These are phyloP conservation scores for Ophion costatus DNA, from an alignment of 2,888 invertebrate genomes.

Conservation along the genomic window DNA sequence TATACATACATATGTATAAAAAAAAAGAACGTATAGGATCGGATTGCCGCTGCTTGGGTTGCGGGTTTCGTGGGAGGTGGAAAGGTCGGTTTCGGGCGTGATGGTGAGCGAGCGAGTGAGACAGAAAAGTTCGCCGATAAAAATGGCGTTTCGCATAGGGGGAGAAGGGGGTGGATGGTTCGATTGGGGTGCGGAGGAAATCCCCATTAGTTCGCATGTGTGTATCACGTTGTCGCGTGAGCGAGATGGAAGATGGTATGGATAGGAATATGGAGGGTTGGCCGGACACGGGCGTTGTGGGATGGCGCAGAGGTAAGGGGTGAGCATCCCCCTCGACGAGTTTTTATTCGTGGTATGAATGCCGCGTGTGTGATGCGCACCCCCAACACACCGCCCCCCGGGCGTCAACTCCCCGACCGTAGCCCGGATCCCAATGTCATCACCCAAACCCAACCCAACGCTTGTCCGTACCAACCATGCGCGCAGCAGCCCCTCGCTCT, in stretches of 20 bases:
- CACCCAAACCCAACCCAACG: constrained; percentile 27
- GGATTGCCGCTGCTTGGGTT: constrained; percentile 55
- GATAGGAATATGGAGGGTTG: constrained; percentile 43
- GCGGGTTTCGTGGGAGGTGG: constrained; percentile 57
- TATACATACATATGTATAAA: not conserved
- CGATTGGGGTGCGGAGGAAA: constrained; percentile 4
- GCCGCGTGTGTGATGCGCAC: constrained; percentile 74
- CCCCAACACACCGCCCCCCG: constrained; percentile 78
- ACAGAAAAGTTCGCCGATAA: constrained; percentile 72
- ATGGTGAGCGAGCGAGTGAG: constrained; percentile 65
- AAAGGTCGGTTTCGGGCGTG: constrained; percentile 79
- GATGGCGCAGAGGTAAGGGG: constrained; percentile 23
- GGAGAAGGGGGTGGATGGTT: constrained; percentile 7
- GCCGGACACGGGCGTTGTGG: constrained; percentile 44
- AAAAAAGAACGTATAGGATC: constrained; percentile 49
- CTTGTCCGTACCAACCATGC: constrained; percentile 46
- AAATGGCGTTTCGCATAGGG: constrained; percentile 78
- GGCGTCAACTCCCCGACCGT: constrained; percentile 59
- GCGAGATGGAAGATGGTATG: constrained; percentile 15
- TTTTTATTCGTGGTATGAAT: constrained; percentile 63
- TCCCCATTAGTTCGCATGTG: constrained; percentile 24
- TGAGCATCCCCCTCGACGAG: constrained; percentile 39
- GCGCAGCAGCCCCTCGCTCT: constrained; percentile 50
- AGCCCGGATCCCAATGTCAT: constrained; percentile 40
- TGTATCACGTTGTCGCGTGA: not conserved